These are phyloP conservation scores for Agrypnus murinus DNA, from an alignment of 2,888 invertebrate species.

Conservation along the genomic window DNA sequence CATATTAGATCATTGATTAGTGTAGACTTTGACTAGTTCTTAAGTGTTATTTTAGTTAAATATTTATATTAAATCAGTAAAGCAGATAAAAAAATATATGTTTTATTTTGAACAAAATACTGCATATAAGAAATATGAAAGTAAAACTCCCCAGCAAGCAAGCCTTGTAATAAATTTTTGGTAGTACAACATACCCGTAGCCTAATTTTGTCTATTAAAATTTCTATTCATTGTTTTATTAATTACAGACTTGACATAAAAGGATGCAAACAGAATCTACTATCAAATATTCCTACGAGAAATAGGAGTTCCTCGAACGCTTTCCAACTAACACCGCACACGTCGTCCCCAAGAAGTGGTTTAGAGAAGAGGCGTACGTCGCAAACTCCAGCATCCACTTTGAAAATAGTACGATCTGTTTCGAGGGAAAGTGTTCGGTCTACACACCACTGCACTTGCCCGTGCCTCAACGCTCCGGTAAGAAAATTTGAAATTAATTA, in stretches of 20 bases:
- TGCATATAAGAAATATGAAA: no score
- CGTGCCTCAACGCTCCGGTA: conserved; percentile 73
- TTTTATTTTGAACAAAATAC: no score
- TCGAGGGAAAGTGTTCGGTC: conserved; percentile 88
- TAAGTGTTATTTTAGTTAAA: no score
- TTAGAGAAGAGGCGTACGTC: conserved; percentile 85
- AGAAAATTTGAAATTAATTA: conserved; percentile 51
- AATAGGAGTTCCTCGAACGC: conserved; percentile 79
- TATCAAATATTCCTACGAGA: conserved; percentile 69
- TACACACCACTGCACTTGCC: conserved; percentile 79
- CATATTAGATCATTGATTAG: no score
- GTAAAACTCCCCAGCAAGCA: no score
- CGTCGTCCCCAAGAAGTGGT: conserved; percentile 75
- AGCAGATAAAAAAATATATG: no score
- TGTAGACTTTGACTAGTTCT: no score
- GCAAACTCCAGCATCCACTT: conserved; percentile 83
- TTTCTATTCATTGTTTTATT: neutral
- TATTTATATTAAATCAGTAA: no score
- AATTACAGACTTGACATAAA: conserved; percentile 69
- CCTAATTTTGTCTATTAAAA: no score
- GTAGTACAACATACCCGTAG: no score
- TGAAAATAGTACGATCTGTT: conserved; percentile 88
- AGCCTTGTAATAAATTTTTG: no score
- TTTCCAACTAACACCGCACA: conserved; percentile 80
- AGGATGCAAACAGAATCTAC: conserved; percentile 70